These are phyloP conservation scores for Athene noctua DNA, from an alignment of 2,113 vertebrate genomes.

Conservation along the genomic window DNA sequence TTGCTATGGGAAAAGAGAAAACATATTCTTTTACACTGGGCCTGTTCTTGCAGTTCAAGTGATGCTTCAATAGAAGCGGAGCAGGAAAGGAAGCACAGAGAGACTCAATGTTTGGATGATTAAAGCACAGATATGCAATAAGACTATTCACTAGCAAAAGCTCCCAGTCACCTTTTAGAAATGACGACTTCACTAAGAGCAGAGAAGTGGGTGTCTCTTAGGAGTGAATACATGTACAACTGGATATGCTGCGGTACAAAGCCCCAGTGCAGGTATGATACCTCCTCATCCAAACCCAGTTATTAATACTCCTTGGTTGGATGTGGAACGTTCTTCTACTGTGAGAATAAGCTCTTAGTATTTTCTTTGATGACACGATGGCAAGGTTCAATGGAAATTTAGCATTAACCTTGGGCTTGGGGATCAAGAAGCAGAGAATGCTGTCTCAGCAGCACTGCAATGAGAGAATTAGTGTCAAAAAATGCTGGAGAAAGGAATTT, in stretches of 20 bases:
- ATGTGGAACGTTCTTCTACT: background rate
- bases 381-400: background rate
- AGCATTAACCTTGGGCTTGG: background rate
- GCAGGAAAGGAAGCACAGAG: background rate
- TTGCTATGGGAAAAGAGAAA: background rate
- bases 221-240: accelerated
- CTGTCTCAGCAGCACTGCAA: background rate
- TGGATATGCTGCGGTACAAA: no score
- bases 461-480: background rate
- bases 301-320: background rate
- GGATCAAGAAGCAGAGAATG: background rate
- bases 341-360: background rate
- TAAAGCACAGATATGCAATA: background rate
- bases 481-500: background rate
- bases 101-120: background rate
- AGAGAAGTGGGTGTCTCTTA: background rate
- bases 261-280: background rate
- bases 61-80: background rate
- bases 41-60: background rate
- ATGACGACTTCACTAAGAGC: accelerated
- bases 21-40: background rate
- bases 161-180: background rate
- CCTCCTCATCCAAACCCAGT: background rate
- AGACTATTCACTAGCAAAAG: background rate
- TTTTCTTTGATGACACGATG: background rate